Percentiles rank a stretch among this genome's conserved stretches.
Evolutionary conservation across 2,888 invertebrate species (phyloP).

Genomic region (Cerastis rubricosa): DNA sequence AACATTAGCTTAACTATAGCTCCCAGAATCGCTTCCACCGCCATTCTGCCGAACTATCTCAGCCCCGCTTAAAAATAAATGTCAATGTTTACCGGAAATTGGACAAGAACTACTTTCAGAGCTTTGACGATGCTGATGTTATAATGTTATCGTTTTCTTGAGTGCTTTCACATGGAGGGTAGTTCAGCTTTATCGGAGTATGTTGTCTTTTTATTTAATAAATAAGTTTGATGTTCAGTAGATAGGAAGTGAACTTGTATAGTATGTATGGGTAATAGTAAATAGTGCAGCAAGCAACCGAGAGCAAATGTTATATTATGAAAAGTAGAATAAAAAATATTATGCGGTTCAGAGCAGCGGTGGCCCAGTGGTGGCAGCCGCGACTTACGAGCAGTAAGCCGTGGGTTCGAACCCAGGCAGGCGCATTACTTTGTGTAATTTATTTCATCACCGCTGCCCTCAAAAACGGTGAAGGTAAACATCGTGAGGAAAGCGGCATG

Average conservation of each 20-base stretch:
- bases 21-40: conserved; percentile 30
- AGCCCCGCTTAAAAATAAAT: conserved; percentile 56
- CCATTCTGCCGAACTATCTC: conserved; percentile 35
- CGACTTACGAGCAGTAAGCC: too few species aligned
- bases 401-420: too few species aligned
- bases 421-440: too few species aligned
- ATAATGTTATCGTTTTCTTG: conserved; percentile 49
- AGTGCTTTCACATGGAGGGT: conserved; percentile 47
- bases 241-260: background rate
- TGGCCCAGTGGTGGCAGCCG: too few species aligned
- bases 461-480: too few species aligned
- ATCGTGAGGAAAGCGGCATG: too few species aligned
- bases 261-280: background rate
- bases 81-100: conserved; percentile 59
- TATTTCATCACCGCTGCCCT: too few species aligned
- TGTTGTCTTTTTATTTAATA: conserved; percentile 21
- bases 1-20: conserved; percentile 55
- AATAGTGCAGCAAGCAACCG: too few species aligned
- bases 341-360: too few species aligned
- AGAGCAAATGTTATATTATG: too few species aligned
- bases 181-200: conserved; percentile 29
- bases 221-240: background rate
- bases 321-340: too few species aligned
- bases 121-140: conserved; percentile 18
- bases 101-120: conserved; percentile 54